A percentile compares a stretch with the other conserved stretches of the same genome.
These are phyloP conservation scores for Cygnus atratus DNA, from an alignment of 2,113 vertebrate species.

Conservation along the genomic window DNA sequence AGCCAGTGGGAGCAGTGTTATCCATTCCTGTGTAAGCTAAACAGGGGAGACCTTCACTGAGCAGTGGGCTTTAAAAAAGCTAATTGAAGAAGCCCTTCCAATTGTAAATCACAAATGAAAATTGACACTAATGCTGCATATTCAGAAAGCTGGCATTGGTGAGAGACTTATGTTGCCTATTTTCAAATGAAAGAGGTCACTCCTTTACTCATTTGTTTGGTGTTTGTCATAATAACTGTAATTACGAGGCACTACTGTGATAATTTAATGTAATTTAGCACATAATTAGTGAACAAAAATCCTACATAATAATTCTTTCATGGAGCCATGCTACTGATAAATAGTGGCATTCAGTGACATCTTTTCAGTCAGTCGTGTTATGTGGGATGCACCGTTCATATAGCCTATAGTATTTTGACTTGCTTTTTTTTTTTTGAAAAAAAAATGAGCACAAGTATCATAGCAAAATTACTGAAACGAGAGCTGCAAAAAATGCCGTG, in stretches of 20 bases:
- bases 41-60: not conserved
- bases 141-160: slow-evolving; percentile 42
- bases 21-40: not conserved
- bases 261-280: slow-evolving; percentile 67
- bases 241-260: slow-evolving; percentile 56
- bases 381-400: not conserved
- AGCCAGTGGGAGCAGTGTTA: not conserved
- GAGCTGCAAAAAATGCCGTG: not conserved
- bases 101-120: slow-evolving; percentile 25
- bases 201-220: slow-evolving; percentile 52
- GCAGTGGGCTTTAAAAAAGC: not conserved
- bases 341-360: slow-evolving; percentile 30
- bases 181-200: slow-evolving; percentile 54
- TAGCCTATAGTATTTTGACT: not conserved
- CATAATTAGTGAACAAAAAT: slow-evolving; percentile 58
- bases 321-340: slow-evolving; percentile 4
- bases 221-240: slow-evolving; percentile 67
- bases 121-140: slow-evolving; percentile 26
- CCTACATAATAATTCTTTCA: slow-evolving; percentile 30
- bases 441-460: not conserved
- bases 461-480: slow-evolving; percentile 17
- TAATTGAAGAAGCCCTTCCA: slow-evolving; percentile 25
- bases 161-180: slow-evolving; percentile 42
- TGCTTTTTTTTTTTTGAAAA: not conserved
- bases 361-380: not conserved